Evolutionary conservation across 1,140 invertebrate genomes (phyloP).

Genomic region (Papilio xuthus): DNA sequence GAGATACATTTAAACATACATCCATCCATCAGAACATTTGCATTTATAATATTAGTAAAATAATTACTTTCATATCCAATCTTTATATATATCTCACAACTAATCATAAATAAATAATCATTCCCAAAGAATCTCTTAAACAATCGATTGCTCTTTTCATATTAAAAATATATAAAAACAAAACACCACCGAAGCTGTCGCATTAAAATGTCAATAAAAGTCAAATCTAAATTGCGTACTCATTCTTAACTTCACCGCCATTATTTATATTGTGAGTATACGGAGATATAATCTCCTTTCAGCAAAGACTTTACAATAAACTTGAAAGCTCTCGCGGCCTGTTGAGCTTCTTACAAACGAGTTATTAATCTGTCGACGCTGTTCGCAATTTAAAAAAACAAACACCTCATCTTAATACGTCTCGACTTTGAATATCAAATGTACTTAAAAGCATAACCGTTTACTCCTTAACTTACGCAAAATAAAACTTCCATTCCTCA

Average conservation of each 20-base stretch:
- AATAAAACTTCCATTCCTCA: too few species aligned
- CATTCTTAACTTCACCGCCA: slow-evolving; percentile 42
- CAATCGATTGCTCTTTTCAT: not conserved
- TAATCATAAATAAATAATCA: not conserved
- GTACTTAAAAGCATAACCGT: not conserved
- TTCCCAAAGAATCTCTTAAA: not conserved
- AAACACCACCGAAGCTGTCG: not conserved
- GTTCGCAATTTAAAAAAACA: slow-evolving; percentile 57
- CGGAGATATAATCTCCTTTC: slow-evolving; percentile 67
- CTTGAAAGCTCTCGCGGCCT: slow-evolving; percentile 59
- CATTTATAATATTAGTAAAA: too few species aligned
- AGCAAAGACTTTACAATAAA: slow-evolving; percentile 62
- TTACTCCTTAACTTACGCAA: not conserved
- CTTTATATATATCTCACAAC: not conserved
- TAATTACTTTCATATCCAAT: not conserved
- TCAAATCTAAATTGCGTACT: slow-evolving; percentile 32
- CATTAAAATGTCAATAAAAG: slow-evolving; percentile 29
- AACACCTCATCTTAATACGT: slow-evolving; percentile 35
- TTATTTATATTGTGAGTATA: slow-evolving; percentile 59
- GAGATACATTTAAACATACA: too few species aligned
- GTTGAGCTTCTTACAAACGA: slow-evolving; percentile 59
- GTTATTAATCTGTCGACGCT: slow-evolving; percentile 67
- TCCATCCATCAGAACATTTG: too few species aligned
- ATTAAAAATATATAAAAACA: not conserved
- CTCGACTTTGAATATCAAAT: slow-evolving; percentile 27